Percentiles rank a stretch among this genome's conserved stretches.
Conservation (phyloP, 2,888 invertebrate genomes). For the Parapristionchus giblindavisi region DNA sequence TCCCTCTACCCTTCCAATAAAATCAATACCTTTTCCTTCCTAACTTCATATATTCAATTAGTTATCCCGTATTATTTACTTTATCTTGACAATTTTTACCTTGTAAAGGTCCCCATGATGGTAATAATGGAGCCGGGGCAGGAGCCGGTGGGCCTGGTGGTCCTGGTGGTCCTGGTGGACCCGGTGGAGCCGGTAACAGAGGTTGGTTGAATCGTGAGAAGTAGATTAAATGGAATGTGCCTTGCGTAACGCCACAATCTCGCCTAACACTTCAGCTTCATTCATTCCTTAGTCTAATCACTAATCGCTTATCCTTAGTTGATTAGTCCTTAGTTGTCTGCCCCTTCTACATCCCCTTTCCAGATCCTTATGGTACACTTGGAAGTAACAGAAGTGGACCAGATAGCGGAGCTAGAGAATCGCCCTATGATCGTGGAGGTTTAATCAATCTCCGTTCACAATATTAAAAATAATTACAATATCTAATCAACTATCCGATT, state of each 20-base stretch:
- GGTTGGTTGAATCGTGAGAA: slow-evolving; percentile 7
- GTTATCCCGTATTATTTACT: not conserved
- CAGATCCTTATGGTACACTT: slow-evolving; percentile 37
- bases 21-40: not conserved
- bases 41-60: not conserved
- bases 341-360: slow-evolving; percentile 20
- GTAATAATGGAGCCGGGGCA: not conserved
- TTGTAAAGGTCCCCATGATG: not conserved
- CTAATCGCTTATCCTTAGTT: not conserved
- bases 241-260: not conserved
- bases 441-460: no score
- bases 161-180: not conserved
- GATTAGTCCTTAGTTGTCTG: not conserved
- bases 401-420: slow-evolving; percentile 27
- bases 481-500: no score
- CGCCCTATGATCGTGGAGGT: slow-evolving; percentile 31
- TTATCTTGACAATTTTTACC: not conserved
- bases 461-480: no score
- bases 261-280: slow-evolving; percentile 1
- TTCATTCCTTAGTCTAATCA: not conserved
- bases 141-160: not conserved
- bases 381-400: not conserved
- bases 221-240: not conserved
- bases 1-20: not conserved
- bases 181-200: not conserved